These are phyloP conservation scores for Tragelaphus buxtoni DNA, from an alignment of 2,113 vertebrate genomes.

Conservation along the genomic window DNA sequence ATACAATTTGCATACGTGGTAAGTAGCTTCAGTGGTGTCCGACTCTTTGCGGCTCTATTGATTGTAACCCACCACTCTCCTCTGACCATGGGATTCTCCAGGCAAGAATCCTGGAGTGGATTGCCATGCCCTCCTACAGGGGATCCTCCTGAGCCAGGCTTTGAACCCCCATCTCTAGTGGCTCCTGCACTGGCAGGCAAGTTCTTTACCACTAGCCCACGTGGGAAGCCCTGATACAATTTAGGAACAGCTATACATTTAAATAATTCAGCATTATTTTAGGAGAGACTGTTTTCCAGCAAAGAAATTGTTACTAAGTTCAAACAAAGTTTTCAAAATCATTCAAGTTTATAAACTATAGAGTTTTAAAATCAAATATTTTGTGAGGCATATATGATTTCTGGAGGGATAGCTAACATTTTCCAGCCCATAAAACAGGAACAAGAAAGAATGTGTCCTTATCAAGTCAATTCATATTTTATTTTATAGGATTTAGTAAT, in stretches of 20 bases:
- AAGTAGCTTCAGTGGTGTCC: background rate
- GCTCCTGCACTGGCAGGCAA: background rate
- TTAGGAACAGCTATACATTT: background rate
- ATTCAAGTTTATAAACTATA: background rate
- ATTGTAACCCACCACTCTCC: background rate
- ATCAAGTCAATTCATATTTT: background rate
- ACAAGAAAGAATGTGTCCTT: background rate
- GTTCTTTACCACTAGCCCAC: background rate
- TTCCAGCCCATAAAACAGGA: background rate
- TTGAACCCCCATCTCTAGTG: fast-evolving
- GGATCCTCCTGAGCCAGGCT: background rate
- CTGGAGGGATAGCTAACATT: background rate
- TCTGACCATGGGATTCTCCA: background rate
- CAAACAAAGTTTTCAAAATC: background rate
- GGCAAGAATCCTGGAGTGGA: background rate
- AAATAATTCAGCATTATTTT: background rate
- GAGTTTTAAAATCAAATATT: background rate
- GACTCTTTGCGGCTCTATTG: background rate
- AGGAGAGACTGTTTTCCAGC: background rate
- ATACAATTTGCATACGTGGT: background rate
- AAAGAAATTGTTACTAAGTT: background rate
- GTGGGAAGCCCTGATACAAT: background rate
- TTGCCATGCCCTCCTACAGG: background rate
- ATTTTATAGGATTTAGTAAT: background rate
- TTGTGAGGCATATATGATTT: background rate